Evolutionary conservation across 2,113 vertebrate species (phyloP).

Genomic region (Gavialis gangeticus): DNA sequence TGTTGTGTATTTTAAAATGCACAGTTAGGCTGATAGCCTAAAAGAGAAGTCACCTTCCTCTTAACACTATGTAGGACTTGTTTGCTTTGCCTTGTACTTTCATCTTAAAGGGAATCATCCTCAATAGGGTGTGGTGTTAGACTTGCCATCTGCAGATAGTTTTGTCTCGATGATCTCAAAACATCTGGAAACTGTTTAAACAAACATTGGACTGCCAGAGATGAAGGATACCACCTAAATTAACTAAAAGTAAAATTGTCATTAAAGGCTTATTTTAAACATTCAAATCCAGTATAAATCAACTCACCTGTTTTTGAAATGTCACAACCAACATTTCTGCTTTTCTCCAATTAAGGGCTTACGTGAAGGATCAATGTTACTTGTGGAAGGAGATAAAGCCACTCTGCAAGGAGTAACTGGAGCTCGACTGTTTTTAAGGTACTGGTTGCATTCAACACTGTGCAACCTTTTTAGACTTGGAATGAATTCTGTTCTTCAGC

Average conservation of each 20-base stretch:
- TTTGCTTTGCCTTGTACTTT: background rate
- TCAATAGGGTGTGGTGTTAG: no score
- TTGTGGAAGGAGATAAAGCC: slow-evolving; percentile 88
- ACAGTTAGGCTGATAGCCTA: background rate
- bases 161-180: no score
- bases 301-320: background rate
- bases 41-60: background rate
- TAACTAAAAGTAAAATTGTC: background rate
- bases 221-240: background rate
- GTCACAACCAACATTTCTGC: background rate
- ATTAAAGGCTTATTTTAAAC: background rate
- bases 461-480: background rate
- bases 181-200: background rate
- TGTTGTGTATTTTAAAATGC: background rate
- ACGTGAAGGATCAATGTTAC: slow-evolving; percentile 87
- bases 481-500: background rate
- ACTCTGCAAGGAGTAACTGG: slow-evolving; percentile 84
- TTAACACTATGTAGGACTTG: background rate
- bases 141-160: no score
- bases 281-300: background rate
- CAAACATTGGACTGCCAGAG: background rate
- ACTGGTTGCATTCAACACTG: slow-evolving; percentile 22
- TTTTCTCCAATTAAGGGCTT: slow-evolving; percentile 77
- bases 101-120: no score
- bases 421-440: slow-evolving; percentile 88